Conservation (phyloP, 2,113 vertebrate species). For the Heterotilapia buettikoferi region DNA sequence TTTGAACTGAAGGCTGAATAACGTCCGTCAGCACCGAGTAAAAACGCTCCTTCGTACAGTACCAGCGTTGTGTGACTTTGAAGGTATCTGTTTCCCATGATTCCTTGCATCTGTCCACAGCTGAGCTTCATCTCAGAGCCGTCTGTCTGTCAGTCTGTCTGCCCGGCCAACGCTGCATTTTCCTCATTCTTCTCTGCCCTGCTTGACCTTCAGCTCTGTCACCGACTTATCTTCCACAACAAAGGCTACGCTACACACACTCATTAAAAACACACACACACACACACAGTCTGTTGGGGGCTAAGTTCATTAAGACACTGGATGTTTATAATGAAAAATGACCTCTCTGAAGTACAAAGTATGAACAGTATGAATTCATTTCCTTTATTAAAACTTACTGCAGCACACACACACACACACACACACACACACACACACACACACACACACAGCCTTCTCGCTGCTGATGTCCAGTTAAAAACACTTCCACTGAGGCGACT, state of each 20-base stretch:
- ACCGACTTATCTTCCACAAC: slow-evolving; percentile 62
- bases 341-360: slow-evolving; percentile 18
- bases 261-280: slow-evolving; percentile 28
- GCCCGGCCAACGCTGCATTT: slow-evolving; percentile 40
- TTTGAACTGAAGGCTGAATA: not conserved
- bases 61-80: not conserved
- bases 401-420: not conserved
- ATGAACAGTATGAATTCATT: not conserved
- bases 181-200: slow-evolving; percentile 64
- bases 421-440: no score
- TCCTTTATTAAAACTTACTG: not conserved
- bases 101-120: slow-evolving; percentile 50
- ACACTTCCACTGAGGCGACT: not conserved
- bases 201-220: slow-evolving; percentile 69
- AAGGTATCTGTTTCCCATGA: slow-evolving; percentile 9
- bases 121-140: not conserved
- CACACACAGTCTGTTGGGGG: not conserved
- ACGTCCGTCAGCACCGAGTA: not conserved
- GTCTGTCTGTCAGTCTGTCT: not conserved
- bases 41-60: not conserved
- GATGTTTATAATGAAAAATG: slow-evolving; percentile 55
- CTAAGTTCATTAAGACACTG: slow-evolving; percentile 48
- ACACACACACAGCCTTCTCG: not conserved
- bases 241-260: slow-evolving; percentile 43
- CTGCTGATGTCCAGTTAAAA: not conserved